Evolutionary conservation across 2,888 invertebrate genomes (phyloP), one percentile per base, ranked within the genome.

Genomic region (Caenorhabditis uteleia): DNA sequence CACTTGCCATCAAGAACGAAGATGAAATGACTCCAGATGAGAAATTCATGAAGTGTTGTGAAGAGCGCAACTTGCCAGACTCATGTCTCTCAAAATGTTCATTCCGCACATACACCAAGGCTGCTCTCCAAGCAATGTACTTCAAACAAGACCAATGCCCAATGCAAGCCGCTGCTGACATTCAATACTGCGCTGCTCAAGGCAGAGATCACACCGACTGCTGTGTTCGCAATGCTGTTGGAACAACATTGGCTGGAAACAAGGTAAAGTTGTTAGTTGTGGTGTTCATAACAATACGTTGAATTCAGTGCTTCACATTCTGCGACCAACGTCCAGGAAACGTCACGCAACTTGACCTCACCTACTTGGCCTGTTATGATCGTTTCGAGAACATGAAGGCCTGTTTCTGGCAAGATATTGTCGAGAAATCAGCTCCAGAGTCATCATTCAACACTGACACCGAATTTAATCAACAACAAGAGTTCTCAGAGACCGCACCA

Each of bases 111-210:
- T 82, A 79, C 58, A 80, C 77, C 34, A 71, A 78, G 16, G 64
- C 76, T 20, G 71, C 77, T 21, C 75, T 80, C 34, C 80, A 80
- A 62, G 74, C 78, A 46, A 80, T 80, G 80, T 80, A 81, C 69
- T 80, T 80, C 77, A 79, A 81, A 40, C 70, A 71, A 25, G 81
- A 80, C 64, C 40, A 66, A 33, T 80, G 80, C 47, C 80, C 80
- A 40, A 77, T 80, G 78, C 80, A 80, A 56, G 80, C 80, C 6
- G 80, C 80, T 12, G 74, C 80, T 27, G 80, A 81, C 44, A 77
- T 80, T 53, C 81, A 82, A 31, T 80, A 67, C 68, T 81, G 80
- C 46, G 77, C 77, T 31, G 77, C 77, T 29, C 76, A 71, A 56
- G 77, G 77, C 8, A 61, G 59, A 10, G 77, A 77, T 36, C 77